Evolutionary conservation across 2,113 vertebrate species (phyloP).

Genomic region (Podocnemis expansa): DNA sequence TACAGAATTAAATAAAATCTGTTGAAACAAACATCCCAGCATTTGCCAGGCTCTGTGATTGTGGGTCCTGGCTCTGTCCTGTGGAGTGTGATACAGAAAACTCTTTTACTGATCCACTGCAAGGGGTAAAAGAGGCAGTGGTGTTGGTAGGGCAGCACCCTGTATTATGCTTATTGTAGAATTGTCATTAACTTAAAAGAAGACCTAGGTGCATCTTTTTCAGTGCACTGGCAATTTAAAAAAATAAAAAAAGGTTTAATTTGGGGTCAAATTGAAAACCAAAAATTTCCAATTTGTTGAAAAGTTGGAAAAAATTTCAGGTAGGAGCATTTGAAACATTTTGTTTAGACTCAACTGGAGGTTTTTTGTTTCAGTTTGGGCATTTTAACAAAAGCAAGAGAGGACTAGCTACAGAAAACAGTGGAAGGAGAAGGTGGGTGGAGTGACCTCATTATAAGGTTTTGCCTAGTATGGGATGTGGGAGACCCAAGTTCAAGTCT

Average conservation of each 20-base stretch:
- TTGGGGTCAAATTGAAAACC: not conserved
- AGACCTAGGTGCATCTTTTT: not conserved
- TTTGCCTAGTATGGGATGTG: not conserved
- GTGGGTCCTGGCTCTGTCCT: not conserved
- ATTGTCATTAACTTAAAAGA: not conserved
- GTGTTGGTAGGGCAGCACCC: not conserved
- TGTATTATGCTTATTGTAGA: not conserved
- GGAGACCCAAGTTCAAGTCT: not conserved
- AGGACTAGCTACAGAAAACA: not conserved
- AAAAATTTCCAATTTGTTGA: not conserved
- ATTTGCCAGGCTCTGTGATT: not conserved
- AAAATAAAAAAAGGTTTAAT: no score
- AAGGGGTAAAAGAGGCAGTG: not conserved
- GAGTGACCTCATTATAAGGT: not conserved
- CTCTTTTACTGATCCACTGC: not conserved
- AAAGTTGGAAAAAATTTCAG: no score
- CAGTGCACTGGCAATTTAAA: not conserved
- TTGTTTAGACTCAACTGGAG: not conserved
- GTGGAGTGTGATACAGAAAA: not conserved
- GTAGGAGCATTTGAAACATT: not conserved
- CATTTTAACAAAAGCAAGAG: not conserved
- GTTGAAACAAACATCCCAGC: conserved; percentile 8
- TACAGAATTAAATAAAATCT: conserved; percentile 68
- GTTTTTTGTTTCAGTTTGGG: not conserved
- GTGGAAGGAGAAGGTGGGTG: not conserved